A percentile compares a stretch with the other conserved stretches of the same genome.
Conservation (phyloP, 1,140 invertebrate genomes). For the Drosophila bipectinata region DNA sequence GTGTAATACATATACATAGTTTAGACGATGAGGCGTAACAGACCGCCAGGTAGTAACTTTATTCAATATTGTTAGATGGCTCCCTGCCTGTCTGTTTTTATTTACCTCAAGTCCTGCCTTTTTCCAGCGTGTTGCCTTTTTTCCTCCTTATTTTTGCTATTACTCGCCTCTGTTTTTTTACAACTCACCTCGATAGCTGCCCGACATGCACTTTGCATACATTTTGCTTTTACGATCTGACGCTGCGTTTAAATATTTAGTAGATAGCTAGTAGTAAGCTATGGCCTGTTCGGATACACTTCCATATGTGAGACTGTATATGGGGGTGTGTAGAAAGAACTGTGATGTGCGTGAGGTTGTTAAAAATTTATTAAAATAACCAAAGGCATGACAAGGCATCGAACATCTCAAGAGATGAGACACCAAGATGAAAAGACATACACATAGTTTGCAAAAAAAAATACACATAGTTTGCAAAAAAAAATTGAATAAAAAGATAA, state of each 20-base stretch:
- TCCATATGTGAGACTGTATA: neutral
- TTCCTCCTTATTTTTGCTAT: constrained; percentile 22
- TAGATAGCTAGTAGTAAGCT: constrained; percentile 79
- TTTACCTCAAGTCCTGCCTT: constrained; percentile 70
- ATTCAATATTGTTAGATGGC: constrained; percentile 72
- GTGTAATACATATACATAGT: constrained; percentile 7
- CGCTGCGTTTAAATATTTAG: constrained; percentile 78
- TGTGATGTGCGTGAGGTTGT: constrained; percentile 45
- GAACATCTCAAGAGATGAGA: constrained; percentile 13
- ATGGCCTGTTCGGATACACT: constrained; percentile 36
- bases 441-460: neutral
- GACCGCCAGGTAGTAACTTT: constrained; percentile 75
- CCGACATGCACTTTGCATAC: constrained; percentile 80
- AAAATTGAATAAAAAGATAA: neutral
- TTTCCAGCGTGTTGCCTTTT: constrained; percentile 9
- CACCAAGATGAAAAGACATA: constrained; percentile 1
- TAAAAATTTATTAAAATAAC: constrained; percentile 79
- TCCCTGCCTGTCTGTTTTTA: constrained; percentile 43
- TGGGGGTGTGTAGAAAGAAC: constrained; percentile 2
- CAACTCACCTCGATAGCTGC: constrained; percentile 73
- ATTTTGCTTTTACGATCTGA: constrained; percentile 79
- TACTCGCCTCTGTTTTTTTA: constrained; percentile 54
- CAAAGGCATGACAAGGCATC: constrained; percentile 44
- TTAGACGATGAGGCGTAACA: constrained; percentile 63
- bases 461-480: neutral